Evolutionary conservation across 2,888 invertebrate species (phyloP).

Genomic region (Morpho deidamia): DNA sequence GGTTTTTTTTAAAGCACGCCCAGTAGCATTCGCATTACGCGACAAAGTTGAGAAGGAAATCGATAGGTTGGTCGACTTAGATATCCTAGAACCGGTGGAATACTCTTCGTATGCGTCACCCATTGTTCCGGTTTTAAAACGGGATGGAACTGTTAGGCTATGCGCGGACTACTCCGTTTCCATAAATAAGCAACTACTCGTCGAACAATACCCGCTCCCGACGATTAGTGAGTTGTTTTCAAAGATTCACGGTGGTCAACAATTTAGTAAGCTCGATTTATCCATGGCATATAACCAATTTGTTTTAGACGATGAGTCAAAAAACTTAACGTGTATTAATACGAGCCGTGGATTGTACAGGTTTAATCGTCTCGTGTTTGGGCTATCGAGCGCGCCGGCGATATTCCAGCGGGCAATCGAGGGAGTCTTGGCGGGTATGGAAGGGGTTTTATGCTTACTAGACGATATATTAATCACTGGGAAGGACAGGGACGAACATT

Average conservation of each 20-base stretch:
- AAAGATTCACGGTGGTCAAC: conserved; percentile 22
- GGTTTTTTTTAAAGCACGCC: neutral
- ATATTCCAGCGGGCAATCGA: conserved; percentile 27
- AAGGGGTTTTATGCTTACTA: conserved; percentile 18
- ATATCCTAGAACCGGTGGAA: neutral
- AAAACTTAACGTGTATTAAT: conserved; percentile 16
- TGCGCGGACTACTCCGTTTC: conserved; percentile 26
- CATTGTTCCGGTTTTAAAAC: conserved; percentile 23
- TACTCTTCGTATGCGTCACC: conserved; percentile 7
- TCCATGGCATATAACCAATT: conserved; percentile 23
- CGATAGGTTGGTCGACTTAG: neutral
- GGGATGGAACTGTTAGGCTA: conserved; percentile 20
- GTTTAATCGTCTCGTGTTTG: conserved; percentile 21
- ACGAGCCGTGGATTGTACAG: conserved; percentile 15
- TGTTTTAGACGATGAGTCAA: conserved; percentile 13
- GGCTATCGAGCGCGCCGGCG: conserved; percentile 22
- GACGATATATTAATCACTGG: conserved; percentile 10
- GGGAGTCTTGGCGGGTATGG: conserved; percentile 17
- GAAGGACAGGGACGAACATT: conserved; percentile 5
- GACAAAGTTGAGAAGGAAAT: neutral
- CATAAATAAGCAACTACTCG: conserved; percentile 26
- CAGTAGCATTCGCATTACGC: neutral
- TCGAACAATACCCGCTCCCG: conserved; percentile 29
- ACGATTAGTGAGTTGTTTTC: conserved; percentile 23
- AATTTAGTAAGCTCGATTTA: conserved; percentile 21